phyloP scores from a whole-genome alignment of 2,888 invertebrate species.

The Anthophora plumipes region DNA sequence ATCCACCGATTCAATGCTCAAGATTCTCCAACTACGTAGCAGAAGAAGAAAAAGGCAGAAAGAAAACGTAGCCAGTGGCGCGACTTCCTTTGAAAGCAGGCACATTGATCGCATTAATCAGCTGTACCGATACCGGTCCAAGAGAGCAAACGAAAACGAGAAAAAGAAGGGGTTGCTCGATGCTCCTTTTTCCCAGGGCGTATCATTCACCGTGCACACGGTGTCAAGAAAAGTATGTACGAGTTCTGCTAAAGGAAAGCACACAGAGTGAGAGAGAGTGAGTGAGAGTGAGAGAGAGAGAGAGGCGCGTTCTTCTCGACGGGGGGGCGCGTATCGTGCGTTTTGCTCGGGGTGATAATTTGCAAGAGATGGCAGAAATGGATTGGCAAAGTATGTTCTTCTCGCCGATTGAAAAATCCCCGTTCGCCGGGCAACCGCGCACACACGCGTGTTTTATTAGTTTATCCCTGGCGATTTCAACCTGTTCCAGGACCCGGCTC shows the following conservation, averaged over 20 bases:
- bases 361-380: slow-evolving; percentile 70
- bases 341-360: slow-evolving; percentile 69
- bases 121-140: too few species aligned
- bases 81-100: too few species aligned
- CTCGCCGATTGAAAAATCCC: slow-evolving; percentile 66
- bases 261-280: too few species aligned
- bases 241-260: slow-evolving; percentile 67
- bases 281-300: too few species aligned
- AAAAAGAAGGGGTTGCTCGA: slow-evolving; percentile 1
- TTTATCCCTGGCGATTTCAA: slow-evolving; percentile 42
- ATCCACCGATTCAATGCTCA: too few species aligned
- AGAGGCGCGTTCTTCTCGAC: slow-evolving; percentile 49
- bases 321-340: slow-evolving; percentile 65
- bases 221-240: slow-evolving; percentile 66
- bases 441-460: slow-evolving; percentile 48
- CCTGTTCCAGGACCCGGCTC: slow-evolving; percentile 29
- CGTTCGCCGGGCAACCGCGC: slow-evolving; percentile 21
- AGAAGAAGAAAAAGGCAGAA: too few species aligned
- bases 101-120: too few species aligned
- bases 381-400: slow-evolving; percentile 70
- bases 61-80: too few species aligned
- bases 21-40: too few species aligned
- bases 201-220: slow-evolving; percentile 52
- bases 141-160: not conserved
- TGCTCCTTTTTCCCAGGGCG: slow-evolving; percentile 38